phyloP scores from a whole-genome alignment of 2,888 invertebrate species.

The Choristoneura rosaceana region DNA sequence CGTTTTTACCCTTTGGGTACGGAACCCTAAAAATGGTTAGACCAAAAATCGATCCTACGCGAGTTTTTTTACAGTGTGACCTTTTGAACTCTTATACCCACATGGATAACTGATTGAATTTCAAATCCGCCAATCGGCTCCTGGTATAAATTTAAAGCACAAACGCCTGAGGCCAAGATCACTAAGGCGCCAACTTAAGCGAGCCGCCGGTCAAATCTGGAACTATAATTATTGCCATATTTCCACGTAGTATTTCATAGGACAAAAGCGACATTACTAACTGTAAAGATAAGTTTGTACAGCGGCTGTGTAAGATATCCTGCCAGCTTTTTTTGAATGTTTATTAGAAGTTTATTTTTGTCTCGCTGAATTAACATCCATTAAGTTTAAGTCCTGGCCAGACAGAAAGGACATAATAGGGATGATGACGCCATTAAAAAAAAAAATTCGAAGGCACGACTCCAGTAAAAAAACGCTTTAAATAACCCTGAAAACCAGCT shows the following conservation, averaged over 20 bases:
- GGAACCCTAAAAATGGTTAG: too few species aligned
- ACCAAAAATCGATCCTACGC: too few species aligned
- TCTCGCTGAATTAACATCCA: constrained; percentile 1
- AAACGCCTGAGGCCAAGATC: constrained; percentile 11
- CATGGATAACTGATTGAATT: constrained; percentile 30
- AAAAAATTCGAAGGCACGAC: too few species aligned
- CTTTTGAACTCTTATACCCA: constrained; percentile 12
- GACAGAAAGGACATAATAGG: background rate
- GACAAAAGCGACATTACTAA: background rate
- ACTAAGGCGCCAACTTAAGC: background rate
- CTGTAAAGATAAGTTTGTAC: constrained; percentile 1
- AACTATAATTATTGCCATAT: background rate
- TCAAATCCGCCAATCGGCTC: constrained; percentile 33
- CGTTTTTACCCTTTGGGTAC: too few species aligned
- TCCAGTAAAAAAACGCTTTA: too few species aligned
- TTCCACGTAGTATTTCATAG: background rate
- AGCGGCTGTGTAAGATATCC: background rate
- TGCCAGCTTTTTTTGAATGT: constrained; percentile 2
- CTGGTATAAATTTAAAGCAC: constrained; percentile 33
- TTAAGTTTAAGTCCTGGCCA: background rate
- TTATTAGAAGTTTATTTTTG: background rate
- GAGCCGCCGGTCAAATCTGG: background rate
- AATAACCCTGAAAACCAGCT: too few species aligned
- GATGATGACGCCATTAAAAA: too few species aligned
- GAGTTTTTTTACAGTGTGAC: background rate